These are phyloP conservation scores for Nomia melanderi DNA, from an alignment of 1,140 invertebrate species.

Conservation along the genomic window DNA sequence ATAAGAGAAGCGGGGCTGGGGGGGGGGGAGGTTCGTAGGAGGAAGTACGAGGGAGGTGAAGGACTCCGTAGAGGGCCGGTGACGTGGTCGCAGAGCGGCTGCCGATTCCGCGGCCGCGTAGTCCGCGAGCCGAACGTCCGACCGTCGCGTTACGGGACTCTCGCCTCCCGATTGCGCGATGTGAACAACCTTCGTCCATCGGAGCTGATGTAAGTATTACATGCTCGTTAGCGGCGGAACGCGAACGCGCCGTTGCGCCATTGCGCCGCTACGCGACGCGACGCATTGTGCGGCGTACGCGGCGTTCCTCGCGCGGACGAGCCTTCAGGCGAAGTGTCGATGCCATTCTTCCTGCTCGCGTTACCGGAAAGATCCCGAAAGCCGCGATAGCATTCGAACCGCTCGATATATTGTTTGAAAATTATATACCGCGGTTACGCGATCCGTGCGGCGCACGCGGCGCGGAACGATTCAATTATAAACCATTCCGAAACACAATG, in stretches of 20 bases:
- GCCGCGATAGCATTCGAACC: neutral
- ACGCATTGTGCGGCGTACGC: conserved; percentile 19
- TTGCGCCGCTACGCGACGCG: conserved; percentile 57
- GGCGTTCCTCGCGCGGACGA: neutral
- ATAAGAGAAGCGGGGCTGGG: too few species aligned
- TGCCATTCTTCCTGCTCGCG: conserved; percentile 29
- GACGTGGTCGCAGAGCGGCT: conserved; percentile 3
- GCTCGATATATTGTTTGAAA: neutral
- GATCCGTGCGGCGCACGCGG: neutral
- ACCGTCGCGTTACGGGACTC: conserved; percentile 63
- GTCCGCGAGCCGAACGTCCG: conserved; percentile 50
- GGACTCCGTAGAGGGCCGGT: conserved; percentile 2
- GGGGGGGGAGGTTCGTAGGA: neutral
- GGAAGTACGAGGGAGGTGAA: conserved; percentile 7
- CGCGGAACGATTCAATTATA: neutral
- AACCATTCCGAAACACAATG: too few species aligned
- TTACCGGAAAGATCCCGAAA: conserved; percentile 15
- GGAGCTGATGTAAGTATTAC: conserved; percentile 73
- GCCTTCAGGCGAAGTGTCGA: conserved; percentile 3
- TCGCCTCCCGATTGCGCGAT: conserved; percentile 63
- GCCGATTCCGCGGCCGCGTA: conserved; percentile 19
- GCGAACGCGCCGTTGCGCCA: conserved; percentile 61
- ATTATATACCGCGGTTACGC: neutral
- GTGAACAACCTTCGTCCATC: conserved; percentile 70
- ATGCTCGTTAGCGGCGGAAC: conserved; percentile 70